Conservation (phyloP, 2,113 vertebrate genomes). For the Pelecanus crispus region DNA sequence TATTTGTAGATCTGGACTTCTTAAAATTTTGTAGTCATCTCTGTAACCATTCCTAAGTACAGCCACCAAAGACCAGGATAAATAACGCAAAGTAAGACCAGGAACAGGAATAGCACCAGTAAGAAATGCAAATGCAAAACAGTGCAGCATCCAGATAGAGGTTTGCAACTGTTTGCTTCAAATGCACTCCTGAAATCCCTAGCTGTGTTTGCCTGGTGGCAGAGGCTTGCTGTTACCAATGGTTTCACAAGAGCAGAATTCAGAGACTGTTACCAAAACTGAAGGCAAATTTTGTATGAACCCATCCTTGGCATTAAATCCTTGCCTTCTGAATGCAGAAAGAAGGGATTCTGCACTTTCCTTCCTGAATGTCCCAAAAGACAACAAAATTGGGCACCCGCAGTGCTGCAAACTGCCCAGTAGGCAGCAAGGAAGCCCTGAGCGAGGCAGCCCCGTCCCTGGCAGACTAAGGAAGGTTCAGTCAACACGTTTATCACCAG, state of each 20-base stretch:
- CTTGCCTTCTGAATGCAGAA: neutral
- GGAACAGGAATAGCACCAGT: neutral
- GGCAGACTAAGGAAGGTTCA: neutral
- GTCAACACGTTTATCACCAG: neutral
- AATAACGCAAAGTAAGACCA: neutral
- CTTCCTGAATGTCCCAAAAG: neutral
- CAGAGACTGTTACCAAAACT: neutral
- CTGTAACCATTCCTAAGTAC: neutral
- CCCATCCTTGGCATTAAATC: neutral
- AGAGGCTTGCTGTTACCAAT: neutral
- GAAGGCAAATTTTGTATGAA: neutral
- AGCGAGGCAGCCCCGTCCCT: neutral
- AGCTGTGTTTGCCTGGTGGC: neutral
- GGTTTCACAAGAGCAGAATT: neutral
- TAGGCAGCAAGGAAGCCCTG: neutral
- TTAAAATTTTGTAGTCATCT: neutral
- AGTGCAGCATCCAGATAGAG: neutral
- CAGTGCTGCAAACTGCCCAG: neutral
- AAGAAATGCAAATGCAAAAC: neutral
- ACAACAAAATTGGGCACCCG: neutral
- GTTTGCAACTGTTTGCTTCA: neutral
- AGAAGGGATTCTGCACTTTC: neutral
- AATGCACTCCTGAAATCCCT: neutral
- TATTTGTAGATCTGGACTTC: neutral
- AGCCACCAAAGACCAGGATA: neutral